Evolutionary conservation across 2,797 vertebrate genomes (phyloP).

Genomic region (Lagorchestes hirsutus): DNA sequence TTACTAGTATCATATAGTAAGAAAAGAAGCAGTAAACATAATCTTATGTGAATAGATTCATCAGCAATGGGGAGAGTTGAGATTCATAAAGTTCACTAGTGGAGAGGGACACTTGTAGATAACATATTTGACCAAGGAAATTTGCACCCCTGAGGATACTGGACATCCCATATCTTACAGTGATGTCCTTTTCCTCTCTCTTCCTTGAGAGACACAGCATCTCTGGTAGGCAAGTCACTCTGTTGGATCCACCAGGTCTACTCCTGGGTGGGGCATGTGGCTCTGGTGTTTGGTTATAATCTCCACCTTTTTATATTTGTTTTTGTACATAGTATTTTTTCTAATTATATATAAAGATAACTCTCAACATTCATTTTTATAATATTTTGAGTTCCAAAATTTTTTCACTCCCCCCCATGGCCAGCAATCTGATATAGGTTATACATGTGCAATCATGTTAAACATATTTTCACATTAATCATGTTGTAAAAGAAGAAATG

Average conservation of each 20-base stretch:
- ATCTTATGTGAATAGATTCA: neutral
- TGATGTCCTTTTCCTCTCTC: neutral
- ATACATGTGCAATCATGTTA: too few species aligned
- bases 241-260: neutral
- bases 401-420: too few species aligned
- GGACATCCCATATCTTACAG: neutral
- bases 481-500: too few species aligned
- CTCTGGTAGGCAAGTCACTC: neutral
- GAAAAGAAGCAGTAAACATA: neutral
- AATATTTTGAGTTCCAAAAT: too few species aligned
- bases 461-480: too few species aligned
- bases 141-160: neutral
- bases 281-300: neutral
- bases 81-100: neutral
- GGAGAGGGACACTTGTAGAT: neutral
- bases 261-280: neutral
- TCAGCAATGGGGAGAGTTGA: neutral
- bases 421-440: too few species aligned
- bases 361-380: too few species aligned
- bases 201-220: neutral
- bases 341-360: too few species aligned
- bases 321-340: too few species aligned
- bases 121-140: neutral
- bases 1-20: neutral
- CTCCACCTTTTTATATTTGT: too few species aligned